Conservation (phyloP, 2,113 vertebrate species). For the Corvus cornix region DNA sequence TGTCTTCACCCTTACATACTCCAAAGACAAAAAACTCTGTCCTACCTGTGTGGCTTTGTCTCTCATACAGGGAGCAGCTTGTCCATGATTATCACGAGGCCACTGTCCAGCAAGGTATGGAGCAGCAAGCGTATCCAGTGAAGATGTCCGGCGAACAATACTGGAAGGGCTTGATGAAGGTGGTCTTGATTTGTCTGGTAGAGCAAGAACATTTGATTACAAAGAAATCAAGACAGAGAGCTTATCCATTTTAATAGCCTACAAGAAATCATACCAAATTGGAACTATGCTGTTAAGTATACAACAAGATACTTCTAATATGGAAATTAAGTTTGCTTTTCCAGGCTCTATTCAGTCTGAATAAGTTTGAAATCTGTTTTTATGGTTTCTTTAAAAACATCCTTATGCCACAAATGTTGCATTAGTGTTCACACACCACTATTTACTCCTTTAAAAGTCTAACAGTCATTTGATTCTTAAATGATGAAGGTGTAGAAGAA, state of each 20-base stretch:
- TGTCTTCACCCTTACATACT: background rate
- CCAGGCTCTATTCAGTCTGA: background rate
- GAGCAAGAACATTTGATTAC: conserved; percentile 17
- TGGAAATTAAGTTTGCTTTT: background rate
- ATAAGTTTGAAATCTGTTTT: background rate
- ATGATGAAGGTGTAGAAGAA: background rate
- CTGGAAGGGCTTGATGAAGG: conserved; percentile 78
- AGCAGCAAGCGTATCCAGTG: conserved; percentile 88
- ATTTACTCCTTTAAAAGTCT: background rate
- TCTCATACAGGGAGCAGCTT: conserved; percentile 89
- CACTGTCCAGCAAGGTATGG: conserved; percentile 93
- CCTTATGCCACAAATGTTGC: background rate
- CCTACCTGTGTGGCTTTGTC: conserved; percentile 97
- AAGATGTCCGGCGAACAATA: conserved; percentile 87
- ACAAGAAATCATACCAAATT: background rate
- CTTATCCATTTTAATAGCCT: background rate
- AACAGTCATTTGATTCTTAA: background rate
- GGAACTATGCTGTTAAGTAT: background rate
- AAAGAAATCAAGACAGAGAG: background rate
- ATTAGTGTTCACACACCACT: background rate
- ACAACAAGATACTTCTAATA: background rate
- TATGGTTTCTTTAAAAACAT: background rate
- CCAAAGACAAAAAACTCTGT: background rate
- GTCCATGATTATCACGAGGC: conserved; percentile 92
- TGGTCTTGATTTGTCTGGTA: conserved; percentile 75